Base-by-base conservation (phyloP, 2,113 vertebrate genomes). In the Speoplatyrhinus poulsoni region DNA sequence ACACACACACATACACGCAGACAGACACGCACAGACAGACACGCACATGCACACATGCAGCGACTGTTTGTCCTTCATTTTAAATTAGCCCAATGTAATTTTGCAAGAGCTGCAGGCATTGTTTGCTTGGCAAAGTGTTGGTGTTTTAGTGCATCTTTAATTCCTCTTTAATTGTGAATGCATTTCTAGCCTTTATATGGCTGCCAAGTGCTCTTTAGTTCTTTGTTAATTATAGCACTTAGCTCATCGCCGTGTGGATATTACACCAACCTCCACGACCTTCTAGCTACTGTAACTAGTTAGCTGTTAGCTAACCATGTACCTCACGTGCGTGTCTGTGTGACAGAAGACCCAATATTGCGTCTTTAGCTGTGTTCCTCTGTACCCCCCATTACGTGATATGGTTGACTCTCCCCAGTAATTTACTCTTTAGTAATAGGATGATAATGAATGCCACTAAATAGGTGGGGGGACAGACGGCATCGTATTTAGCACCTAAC, bases 11-110 rank as follows among this genome's bases (percentile, higher is more conserved):
- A 19, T 1, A 19, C 41, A 50, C 59, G 2, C 26, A 26, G 19
- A 26, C 19, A 26, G 19, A 26, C 26, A 26, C 26, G 2, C 26
- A 3, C 26, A 26, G 26, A 26, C 26, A 26, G 26, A 26, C 26
- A 26, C 19, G 19, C 26, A 26, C 26, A 26, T 26, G 64, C 57
- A 54, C 69, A 49, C 58, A 70, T 67, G 62, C 41, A 65, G 69
- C 84, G 82, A 84, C 83, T 89, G 90, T 92, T 92, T 94, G 92
- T 92, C 92, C 93, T 93, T 92, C 91, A 84, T 91, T 93, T 91
- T 86, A 91, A 94, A 93, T 92, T 92, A 92, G 87, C 86, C 85
- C 82, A 80, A 87, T 93, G 90, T 90, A 91, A 92, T 92, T 92
- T 90, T 90, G 82, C 86, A 88, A 85, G 85, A 82, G 88, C 92